These are phyloP conservation scores for Scaptomyza pallida DNA, from an alignment of 1,140 invertebrate species.

Conservation along the genomic window DNA sequence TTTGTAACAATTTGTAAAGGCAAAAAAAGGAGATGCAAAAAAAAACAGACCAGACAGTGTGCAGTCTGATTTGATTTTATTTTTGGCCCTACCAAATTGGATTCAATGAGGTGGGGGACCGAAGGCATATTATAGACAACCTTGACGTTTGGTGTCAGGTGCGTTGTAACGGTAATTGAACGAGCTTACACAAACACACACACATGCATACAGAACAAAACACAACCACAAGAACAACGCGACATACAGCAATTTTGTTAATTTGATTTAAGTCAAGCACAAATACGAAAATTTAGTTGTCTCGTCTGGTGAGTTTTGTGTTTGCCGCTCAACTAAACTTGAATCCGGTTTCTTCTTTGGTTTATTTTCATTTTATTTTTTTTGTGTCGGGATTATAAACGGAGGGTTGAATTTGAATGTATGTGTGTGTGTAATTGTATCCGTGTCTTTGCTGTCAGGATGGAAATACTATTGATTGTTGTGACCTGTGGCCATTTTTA, in stretches of 20 bases:
- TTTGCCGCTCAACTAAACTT: constrained; percentile 37
- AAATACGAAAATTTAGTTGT: constrained; percentile 33
- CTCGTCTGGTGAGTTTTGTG: constrained; percentile 23
- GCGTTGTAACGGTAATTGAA: constrained; percentile 39
- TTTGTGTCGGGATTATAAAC: constrained; percentile 32
- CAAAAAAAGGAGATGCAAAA: constrained; percentile 47
- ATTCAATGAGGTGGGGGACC: constrained; percentile 3
- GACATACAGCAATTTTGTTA: constrained; percentile 15
- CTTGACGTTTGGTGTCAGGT: constrained; percentile 43
- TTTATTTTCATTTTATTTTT: not conserved
- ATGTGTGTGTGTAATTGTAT: constrained; percentile 2
- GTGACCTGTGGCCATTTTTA: constrained; percentile 21
- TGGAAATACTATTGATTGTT: constrained; percentile 42
- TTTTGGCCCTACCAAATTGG: constrained; percentile 36
- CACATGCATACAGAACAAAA: not conserved
- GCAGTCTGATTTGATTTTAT: constrained; percentile 25
- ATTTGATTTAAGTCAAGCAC: constrained; percentile 32
- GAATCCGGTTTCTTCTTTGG: constrained; percentile 32
- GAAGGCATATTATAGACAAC: constrained; percentile 18
- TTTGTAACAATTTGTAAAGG: constrained; percentile 68
- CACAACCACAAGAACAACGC: not conserved
- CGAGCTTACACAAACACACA: not conserved
- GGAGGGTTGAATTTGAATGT: constrained; percentile 37
- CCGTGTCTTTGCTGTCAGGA: constrained; percentile 15
- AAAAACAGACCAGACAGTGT: constrained; percentile 40